Evolutionary conservation across 2,888 invertebrate genomes (phyloP).

Genomic region (Eupithecia pulchellata): DNA sequence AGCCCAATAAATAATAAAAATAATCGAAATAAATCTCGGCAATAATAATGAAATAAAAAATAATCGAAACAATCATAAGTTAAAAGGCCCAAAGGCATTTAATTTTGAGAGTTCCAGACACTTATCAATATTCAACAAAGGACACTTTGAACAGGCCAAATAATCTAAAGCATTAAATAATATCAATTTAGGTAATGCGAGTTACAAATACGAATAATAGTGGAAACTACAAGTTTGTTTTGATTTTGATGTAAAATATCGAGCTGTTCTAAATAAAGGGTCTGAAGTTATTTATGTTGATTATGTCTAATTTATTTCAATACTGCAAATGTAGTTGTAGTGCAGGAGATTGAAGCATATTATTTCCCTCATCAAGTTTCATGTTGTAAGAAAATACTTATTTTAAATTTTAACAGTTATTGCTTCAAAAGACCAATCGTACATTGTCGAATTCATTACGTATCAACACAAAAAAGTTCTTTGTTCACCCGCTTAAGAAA

Average conservation of each 20-base stretch:
- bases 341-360: not conserved
- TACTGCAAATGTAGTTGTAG: conserved; percentile 3
- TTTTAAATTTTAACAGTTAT: not conserved
- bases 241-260: conserved; percentile 16
- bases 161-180: conserved; percentile 10
- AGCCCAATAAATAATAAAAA: not conserved
- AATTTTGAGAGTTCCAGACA: not conserved
- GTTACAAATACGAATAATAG: not conserved
- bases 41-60: no score
- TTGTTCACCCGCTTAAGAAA: no score
- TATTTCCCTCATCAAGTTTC: not conserved
- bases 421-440: no score
- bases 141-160: conserved; percentile 3
- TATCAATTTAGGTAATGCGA: conserved; percentile 10
- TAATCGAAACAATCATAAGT: not conserved
- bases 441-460: no score
- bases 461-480: no score
- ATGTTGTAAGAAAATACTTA: not conserved
- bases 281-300: conserved; percentile 14
- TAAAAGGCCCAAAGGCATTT: not conserved
- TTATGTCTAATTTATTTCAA: conserved; percentile 13
- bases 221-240: conserved; percentile 10
- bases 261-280: conserved; percentile 17
- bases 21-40: no score
- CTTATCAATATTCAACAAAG: conserved; percentile 7